Conservation (phyloP, 2,888 invertebrate species). For the Trilocha varians region DNA sequence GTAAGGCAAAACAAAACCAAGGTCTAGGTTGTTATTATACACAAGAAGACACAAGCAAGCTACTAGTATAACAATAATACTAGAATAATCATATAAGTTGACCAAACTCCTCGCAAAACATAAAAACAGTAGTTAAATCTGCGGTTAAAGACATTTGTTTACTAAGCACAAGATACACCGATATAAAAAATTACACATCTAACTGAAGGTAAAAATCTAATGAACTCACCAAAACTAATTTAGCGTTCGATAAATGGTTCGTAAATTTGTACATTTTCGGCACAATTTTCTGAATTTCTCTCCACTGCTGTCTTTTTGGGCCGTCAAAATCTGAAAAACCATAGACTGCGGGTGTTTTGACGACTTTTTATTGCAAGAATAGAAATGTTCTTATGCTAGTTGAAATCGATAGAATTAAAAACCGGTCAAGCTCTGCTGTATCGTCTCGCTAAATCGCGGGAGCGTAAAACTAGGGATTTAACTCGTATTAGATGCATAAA, state of each 20-base stretch:
- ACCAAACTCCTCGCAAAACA: constrained; percentile 8
- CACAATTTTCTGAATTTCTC: too few relatives aligned
- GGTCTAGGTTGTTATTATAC: constrained; percentile 21
- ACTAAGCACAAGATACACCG: neutral
- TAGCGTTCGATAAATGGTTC: constrained; percentile 51
- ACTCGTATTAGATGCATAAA: neutral
- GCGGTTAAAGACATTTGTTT: neutral
- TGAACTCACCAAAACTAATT: constrained; percentile 55
- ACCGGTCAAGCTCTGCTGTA: too few relatives aligned
- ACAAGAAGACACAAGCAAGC: constrained; percentile 5
- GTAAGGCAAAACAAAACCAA: constrained; percentile 56
- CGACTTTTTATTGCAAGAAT: too few relatives aligned
- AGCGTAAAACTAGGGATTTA: neutral
- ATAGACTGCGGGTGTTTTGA: too few relatives aligned
- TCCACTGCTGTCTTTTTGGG: constrained; percentile 47
- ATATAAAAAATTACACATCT: neutral
- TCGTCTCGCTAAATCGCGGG: neutral
- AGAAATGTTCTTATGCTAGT: too few relatives aligned
- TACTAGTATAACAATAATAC: neutral
- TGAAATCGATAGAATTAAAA: too few relatives aligned
- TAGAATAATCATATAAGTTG: neutral
- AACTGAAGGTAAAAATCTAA: neutral
- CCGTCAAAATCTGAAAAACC: constrained; percentile 56
- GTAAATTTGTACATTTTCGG: constrained; percentile 69
- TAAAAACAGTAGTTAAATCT: constrained; percentile 22